A percentile compares a stretch with the other conserved stretches of the same genome.
Evolutionary conservation across 2,797 vertebrate genomes (phyloP).

Genomic region (Decapterus maruadsi): DNA sequence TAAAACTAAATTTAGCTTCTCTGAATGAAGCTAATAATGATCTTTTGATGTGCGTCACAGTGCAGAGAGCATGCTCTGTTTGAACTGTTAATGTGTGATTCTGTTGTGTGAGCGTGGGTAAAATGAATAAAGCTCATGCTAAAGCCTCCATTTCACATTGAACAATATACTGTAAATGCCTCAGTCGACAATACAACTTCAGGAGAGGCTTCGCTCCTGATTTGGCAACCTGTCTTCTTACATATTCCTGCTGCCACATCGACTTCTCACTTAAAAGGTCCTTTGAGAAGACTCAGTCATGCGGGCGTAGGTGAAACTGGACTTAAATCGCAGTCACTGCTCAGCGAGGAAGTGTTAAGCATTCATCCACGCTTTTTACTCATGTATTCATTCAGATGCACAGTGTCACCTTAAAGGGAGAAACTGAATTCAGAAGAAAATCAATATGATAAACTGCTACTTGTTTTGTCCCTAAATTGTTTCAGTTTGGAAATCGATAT

Average conservation of each 20-base stretch:
- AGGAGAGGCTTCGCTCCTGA: slow-evolving; percentile 40
- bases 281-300: slow-evolving; percentile 61
- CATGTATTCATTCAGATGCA: slow-evolving; percentile 77
- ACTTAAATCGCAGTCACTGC: slow-evolving; percentile 69
- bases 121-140: slow-evolving; percentile 36
- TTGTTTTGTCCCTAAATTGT: slow-evolving; percentile 91
- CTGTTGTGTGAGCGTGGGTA: slow-evolving; percentile 34
- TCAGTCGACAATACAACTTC: slow-evolving; percentile 45
- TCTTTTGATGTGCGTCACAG: slow-evolving; percentile 29
- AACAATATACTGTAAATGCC: slow-evolving; percentile 39
- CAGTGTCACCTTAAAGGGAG: slow-evolving; percentile 84
- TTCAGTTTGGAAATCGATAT: slow-evolving; percentile 91
- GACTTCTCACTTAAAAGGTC: slow-evolving; percentile 66
- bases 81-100: slow-evolving; percentile 26
- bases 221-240: slow-evolving; percentile 50
- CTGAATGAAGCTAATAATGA: slow-evolving; percentile 34
- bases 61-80: slow-evolving; percentile 4
- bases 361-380: slow-evolving; percentile 66
- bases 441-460: slow-evolving; percentile 91
- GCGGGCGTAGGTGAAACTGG: slow-evolving; percentile 42
- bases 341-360: slow-evolving; percentile 67
- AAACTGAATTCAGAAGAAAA: slow-evolving; percentile 86
- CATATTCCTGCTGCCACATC: slow-evolving; percentile 45
- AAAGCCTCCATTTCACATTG: slow-evolving; percentile 20
- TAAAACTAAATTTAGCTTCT: slow-evolving; percentile 51